Percentiles rank a stretch among this genome's conserved stretches.
phyloP scores from a whole-genome alignment of 2,113 vertebrate species.

The Nyctibius bracteatus region DNA sequence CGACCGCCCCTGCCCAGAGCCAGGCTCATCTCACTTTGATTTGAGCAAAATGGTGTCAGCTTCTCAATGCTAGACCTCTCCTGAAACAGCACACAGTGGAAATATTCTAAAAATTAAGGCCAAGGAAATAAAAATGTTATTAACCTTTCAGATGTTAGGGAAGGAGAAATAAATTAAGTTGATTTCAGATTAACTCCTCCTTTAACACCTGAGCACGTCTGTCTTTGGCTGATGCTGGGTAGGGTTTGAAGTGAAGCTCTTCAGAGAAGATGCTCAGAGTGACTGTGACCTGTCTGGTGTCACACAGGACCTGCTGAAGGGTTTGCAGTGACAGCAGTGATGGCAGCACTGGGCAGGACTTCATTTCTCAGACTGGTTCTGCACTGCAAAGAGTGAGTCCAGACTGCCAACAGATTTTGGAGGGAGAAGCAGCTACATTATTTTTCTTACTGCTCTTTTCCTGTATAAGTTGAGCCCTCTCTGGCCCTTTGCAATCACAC shows the following conservation, averaged over 20 bases:
- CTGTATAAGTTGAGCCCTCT: background rate
- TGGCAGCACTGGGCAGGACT: background rate
- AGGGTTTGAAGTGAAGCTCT: background rate
- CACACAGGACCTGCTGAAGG: background rate
- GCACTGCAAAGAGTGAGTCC: background rate
- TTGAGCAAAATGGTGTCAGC: background rate
- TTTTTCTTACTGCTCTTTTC: background rate
- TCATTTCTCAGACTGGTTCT: background rate
- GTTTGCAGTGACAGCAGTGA: background rate
- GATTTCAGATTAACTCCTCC: background rate
- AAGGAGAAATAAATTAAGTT: background rate
- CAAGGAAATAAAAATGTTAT: background rate
- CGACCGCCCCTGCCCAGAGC: background rate
- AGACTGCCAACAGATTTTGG: background rate
- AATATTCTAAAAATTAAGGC: background rate
- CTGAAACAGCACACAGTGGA: background rate
- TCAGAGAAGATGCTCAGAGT: rapidly evolving
- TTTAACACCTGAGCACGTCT: background rate
- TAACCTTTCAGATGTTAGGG: background rate
- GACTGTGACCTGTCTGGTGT: background rate
- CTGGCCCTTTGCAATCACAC: background rate
- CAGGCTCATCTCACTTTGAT: background rate
- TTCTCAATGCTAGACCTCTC: background rate
- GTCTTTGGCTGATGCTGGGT: background rate
- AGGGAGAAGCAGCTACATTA: background rate